Evolutionary conservation across 2,888 invertebrate genomes (phyloP).

Genomic region (Zhengitettix transpicula): DNA sequence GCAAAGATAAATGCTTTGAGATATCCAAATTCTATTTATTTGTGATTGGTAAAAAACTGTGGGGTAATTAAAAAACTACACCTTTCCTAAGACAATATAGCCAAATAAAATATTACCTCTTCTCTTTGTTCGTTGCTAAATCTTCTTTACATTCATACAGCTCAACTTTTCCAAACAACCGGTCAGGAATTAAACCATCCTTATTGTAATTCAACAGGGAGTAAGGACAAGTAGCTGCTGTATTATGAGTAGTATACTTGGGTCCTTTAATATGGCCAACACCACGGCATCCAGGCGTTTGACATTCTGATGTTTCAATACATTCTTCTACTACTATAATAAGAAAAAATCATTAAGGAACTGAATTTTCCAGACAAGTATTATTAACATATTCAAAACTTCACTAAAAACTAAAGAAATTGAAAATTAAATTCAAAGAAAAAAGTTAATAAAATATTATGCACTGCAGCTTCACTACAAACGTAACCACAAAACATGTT

Average conservation of each 20-base stretch:
- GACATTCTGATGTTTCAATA: constrained; percentile 48
- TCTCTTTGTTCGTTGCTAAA: constrained; percentile 18
- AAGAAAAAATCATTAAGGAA: background rate
- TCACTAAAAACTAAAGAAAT: too few relatives aligned
- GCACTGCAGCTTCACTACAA: too few relatives aligned
- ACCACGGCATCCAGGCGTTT: constrained; percentile 73
- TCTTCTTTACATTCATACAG: constrained; percentile 23
- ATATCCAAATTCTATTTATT: too few relatives aligned
- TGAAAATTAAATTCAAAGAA: too few relatives aligned
- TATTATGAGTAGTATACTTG: constrained; percentile 53
- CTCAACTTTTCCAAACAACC: constrained; percentile 31
- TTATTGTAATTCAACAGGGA: constrained; percentile 36
- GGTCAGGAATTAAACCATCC: constrained; percentile 29
- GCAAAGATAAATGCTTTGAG: too few relatives aligned
- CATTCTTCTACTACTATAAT: constrained; percentile 35
- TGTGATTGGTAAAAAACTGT: too few relatives aligned
- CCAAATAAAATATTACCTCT: background rate
- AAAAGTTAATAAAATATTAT: too few relatives aligned
- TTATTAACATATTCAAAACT: too few relatives aligned
- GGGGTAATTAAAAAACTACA: too few relatives aligned
- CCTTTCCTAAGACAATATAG: too few relatives aligned
- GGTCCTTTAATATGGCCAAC: constrained; percentile 75
- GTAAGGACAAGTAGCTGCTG: constrained; percentile 63
- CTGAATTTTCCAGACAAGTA: too few relatives aligned
- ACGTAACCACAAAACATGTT: too few relatives aligned